Evolutionary conservation across 2,888 invertebrate genomes (phyloP), one percentile per base, ranked within the genome.

Genomic region (Homarus gammarus): DNA sequence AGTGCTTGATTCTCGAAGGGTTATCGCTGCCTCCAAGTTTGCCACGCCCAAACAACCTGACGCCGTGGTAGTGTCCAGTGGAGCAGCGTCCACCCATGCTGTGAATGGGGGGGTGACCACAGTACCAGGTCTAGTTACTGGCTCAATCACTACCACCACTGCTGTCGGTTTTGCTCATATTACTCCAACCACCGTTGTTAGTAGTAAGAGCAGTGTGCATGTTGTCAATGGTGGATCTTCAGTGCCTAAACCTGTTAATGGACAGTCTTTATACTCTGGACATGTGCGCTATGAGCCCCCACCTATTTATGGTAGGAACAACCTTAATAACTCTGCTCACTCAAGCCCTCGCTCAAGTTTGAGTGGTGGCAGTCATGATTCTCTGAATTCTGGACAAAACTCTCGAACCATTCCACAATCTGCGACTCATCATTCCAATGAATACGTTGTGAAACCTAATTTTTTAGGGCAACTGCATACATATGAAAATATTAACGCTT

Each of bases 21-120:
- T 97, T 88, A 96, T 96, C 93, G 96, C 96, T 33, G 96, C 96
- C 79, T 96, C 96, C 15, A 96, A 97, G 93, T 97, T 96, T 93
- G 96, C 96, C 72, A 96, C 96, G 61, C 96, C 96, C 82, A 97
- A 96, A 93, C 95, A 96, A 92, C 95, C 96, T 12, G 96, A 96
- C 61, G 40, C 85, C 15, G 86, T 91, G 72, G 87, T 84, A 18
- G 73, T 88, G 61, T 33, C 36, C 68, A 33, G 22, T 22, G 12
- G 6, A 8, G 27, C 68, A 5, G 84, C 61, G 31, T 10, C 38
- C n/a, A 38, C 40, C 22, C 79, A 79, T 61, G 56, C 73, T 12
- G 75, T 81, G 33, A 84, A 84, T 75, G 84, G 84, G 5, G 73
- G 78, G 2, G 77, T 70, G 56, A 77, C 70, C 5, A 18, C 49